These are phyloP conservation scores for Propithecus perrieri DNA, from an alignment of 2,797 vertebrate genomes.

Conservation along the genomic window DNA sequence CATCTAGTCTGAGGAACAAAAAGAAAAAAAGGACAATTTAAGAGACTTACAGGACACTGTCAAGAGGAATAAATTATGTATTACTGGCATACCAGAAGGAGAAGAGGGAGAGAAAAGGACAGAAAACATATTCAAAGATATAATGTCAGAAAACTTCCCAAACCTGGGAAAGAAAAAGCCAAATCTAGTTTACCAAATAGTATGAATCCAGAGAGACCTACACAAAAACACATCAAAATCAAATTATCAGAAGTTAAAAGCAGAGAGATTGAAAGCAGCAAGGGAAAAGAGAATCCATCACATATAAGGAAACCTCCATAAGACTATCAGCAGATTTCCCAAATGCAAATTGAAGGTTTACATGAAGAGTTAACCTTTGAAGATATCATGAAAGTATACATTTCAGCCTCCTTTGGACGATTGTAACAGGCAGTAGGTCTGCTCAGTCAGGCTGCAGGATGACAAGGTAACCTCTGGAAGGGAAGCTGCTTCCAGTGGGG, in stretches of 20 bases:
- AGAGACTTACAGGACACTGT: neutral
- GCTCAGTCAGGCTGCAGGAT: neutral
- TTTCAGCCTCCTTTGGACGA: neutral
- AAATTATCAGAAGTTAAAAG: neutral
- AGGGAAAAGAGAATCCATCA: neutral
- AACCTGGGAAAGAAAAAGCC: neutral
- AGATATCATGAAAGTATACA: neutral
- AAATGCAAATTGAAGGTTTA: constrained; percentile 4
- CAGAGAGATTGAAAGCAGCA: neutral
- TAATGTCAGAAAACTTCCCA: neutral
- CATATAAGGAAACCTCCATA: neutral
- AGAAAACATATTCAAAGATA: neutral
- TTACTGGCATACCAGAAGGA: neutral
- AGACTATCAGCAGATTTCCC: neutral
- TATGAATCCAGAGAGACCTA: neutral
- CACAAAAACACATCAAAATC: neutral
- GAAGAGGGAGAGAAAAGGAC: neutral
- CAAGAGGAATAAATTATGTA: neutral
- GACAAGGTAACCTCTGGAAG: neutral
- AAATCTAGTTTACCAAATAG: neutral
- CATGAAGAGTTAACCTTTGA: neutral
- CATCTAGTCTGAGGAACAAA: neutral
- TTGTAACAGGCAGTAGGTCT: neutral
- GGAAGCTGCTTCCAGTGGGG: neutral
- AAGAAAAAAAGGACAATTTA: neutral